Base-by-base conservation (phyloP, 2,113 vertebrate species). In the Boulengeromyrus knoepffleri region DNA sequence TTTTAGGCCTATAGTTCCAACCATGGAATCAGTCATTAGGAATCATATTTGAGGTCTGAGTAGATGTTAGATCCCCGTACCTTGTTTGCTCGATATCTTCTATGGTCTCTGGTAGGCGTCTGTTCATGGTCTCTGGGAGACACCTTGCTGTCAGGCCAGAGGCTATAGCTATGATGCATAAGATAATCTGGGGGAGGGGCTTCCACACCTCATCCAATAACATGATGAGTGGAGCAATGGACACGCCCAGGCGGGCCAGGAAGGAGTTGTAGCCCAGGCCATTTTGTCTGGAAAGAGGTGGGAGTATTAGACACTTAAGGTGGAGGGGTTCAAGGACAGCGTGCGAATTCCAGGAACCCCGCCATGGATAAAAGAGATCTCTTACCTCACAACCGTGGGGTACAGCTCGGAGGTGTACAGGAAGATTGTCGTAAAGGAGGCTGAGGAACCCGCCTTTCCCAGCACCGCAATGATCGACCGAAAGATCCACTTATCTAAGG, bases 361-460 rank as follows among this genome's bases (percentile, higher is more conserved):
- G 0, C 3, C 24, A 13, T 12, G 24, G 42, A 50, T 17, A 24
- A n/a, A 42, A 27, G 2, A 9, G 19, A 27, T 24, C 13, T 19
- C 91, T 90, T 93, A 97, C 96, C 96, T 96, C 90, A 97, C 93
- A 5, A 97, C 93, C 0, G 97, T 97, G 13, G 97, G 97, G 87
- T 96, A 97, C 89, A 97, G 92, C 92, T 97, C 97, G 0, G 96
- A 95, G 15, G 96, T 96, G 91, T 95, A 96, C 89, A 97, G 89
- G 91, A 90, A 94, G 47, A 94, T 92, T 0, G 95, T 96, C 6
- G 94, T 96, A 92, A 97, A 97, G 2, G 97, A 92, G 27, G 93
- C 94, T 91, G 96, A 95, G 5, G 95, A 94, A 85, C 94, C 95
- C 3, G 93, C 94, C 92, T 97, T 97, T 27, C 95, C 97, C 27